Percentiles rank a stretch among this genome's conserved stretches.
phyloP scores from a whole-genome alignment of 2,113 vertebrate species.

The Promerops cafer region DNA sequence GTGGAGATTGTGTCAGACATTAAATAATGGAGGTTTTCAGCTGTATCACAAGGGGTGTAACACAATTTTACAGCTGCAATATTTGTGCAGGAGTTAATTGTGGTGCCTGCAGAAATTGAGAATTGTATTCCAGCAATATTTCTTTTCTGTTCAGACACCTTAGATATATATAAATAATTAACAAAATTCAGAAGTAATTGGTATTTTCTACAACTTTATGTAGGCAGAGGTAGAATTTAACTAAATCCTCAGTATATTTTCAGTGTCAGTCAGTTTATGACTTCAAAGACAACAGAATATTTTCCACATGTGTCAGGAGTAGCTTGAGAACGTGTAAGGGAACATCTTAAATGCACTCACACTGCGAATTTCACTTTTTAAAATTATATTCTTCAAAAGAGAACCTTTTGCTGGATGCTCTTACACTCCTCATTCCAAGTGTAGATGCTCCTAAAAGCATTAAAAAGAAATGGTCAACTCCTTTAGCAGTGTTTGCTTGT shows the following conservation, averaged over 20 bases:
- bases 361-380: neutral
- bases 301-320: neutral
- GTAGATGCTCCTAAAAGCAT: neutral
- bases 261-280: neutral
- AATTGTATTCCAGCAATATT: neutral
- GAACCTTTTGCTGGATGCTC: neutral
- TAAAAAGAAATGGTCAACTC: neutral
- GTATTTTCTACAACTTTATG: neutral
- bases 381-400: neutral
- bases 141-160: neutral
- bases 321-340: neutral
- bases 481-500: neutral
- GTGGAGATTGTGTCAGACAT: neutral
- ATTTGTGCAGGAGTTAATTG: neutral
- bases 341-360: neutral
- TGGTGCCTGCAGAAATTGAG: neutral
- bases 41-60: neutral
- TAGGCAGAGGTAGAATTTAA: neutral
- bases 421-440: neutral
- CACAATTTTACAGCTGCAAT: neutral
- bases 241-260: neutral
- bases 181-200: neutral
- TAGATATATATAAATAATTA: neutral
- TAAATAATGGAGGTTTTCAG: neutral
- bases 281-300: constrained; percentile 5